Conservation (phyloP, 2,797 vertebrate genomes). For the Acipenser oxyrinchus region DNA sequence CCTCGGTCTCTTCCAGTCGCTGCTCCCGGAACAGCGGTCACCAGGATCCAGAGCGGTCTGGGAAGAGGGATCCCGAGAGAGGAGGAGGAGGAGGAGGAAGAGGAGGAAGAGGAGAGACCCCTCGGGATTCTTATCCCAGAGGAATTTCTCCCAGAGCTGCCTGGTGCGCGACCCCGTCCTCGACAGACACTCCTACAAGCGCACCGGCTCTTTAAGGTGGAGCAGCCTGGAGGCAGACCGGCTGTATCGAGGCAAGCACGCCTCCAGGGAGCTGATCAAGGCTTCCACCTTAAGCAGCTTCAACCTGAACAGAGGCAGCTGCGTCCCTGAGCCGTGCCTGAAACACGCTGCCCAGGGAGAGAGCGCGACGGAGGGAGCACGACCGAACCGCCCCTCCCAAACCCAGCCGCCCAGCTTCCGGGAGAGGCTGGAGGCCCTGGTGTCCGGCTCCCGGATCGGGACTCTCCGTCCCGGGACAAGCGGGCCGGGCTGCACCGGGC, state of each 20-base stretch:
- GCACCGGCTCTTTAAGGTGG: conserved; percentile 54
- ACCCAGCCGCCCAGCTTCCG: conserved; percentile 45
- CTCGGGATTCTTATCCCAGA: neutral
- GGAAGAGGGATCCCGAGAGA: conserved; percentile 66
- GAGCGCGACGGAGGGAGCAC: conserved; percentile 46
- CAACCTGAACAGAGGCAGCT: neutral
- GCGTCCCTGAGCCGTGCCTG: too few species aligned
- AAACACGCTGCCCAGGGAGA: conserved; percentile 42
- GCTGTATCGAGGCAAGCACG: conserved; percentile 68
- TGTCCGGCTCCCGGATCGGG: conserved; percentile 44
- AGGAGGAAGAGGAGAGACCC: conserved; percentile 50
- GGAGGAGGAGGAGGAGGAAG: conserved; percentile 60
- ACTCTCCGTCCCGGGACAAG: conserved; percentile 24
- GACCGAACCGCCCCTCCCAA: conserved; percentile 26
- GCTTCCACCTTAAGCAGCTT: conserved; percentile 65
- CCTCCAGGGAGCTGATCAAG: conserved; percentile 63
- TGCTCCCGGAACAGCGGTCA: neutral
- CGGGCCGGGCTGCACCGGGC: conserved; percentile 47
- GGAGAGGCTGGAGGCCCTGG: conserved; percentile 63
- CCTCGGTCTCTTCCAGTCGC: neutral
- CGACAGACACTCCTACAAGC: conserved; percentile 44
- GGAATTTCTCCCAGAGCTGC: conserved; percentile 52
- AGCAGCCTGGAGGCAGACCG: conserved; percentile 46
- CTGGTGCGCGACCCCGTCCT: conserved; percentile 46
- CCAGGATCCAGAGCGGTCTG: conserved; percentile 29